Base-by-base conservation (phyloP, 2,113 vertebrate species). In the Pseudonaja textilis region DNA sequence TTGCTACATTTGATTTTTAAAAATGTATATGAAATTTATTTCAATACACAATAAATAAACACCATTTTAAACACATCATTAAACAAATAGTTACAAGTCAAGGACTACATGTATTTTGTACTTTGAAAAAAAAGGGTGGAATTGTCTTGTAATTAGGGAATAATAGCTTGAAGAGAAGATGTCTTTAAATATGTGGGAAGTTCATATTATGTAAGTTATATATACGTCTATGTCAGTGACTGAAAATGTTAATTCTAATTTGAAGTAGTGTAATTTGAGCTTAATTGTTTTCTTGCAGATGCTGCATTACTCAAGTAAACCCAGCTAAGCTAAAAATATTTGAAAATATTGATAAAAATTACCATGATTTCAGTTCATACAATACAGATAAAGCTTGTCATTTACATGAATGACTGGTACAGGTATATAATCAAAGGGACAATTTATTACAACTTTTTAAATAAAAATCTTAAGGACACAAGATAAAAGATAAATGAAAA, bases 401-500 rank as follows among this genome's bases (percentile, higher is more conserved):
- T 56, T 42, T 52, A 5, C 25, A 10, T 56, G 26, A 45, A 74
- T 89, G 23, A 29, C 20, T n/a, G 22, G 4, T 8, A 18, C 74
- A 59, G 5, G 14, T 85, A 85, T 42, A 81, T 57, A 50, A 3
- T 85, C 7, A 92, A 39, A 89, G 29, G 20, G 10, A 59, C 10
- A 85, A 25, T 18, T 87, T 87, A 64, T 87, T 16, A 52, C 87
- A 64, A 22, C 54, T 57, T 39, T 59, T 61, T 29, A 55, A 90
- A 42, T n/a, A 92, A 81, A 93, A 95, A 93, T 20, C 14, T 18
- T 39, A 16, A 93, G 93, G 93, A 87, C 5, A 61, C 90, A 2
- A 96, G 95, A 92, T 95, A 96, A 93, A 81, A 54, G 25, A 55
- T 89, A 94, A 93, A 81, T 81, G 6, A 94, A 59, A 85, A 92